phyloP scores from a whole-genome alignment of 2,797 vertebrate genomes.

The Tympanoctomys barrerae region DNA sequence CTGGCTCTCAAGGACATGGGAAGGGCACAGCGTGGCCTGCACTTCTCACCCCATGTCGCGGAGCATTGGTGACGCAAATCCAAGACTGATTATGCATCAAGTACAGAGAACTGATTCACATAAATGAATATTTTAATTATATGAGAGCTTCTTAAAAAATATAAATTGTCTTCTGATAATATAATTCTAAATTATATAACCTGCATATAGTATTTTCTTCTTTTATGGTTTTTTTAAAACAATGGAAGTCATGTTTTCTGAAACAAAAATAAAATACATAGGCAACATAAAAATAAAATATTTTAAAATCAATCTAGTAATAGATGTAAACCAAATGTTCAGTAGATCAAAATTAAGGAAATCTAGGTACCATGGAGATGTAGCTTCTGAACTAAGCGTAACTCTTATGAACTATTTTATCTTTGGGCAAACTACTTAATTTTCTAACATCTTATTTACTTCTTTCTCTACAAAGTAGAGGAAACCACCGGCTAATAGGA shows the following conservation, averaged over 20 bases:
- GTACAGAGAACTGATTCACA: background rate
- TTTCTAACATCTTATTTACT: background rate
- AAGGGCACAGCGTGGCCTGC: background rate
- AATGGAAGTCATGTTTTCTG: background rate
- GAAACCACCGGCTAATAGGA: background rate
- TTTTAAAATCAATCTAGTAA: slow-evolving; percentile 10
- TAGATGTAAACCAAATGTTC: background rate
- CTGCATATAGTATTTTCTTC: background rate
- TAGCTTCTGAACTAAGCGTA: background rate
- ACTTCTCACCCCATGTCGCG: background rate
- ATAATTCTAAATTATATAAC: slow-evolving; percentile 10
- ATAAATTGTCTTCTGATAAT: background rate
- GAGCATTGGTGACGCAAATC: background rate
- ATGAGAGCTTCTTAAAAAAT: background rate
- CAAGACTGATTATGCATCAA: background rate
- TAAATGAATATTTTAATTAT: background rate
- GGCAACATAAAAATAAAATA: background rate
- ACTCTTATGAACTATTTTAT: slow-evolving; percentile 20
- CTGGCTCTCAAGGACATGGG: background rate
- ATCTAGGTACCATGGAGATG: background rate
- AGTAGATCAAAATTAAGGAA: slow-evolving; percentile 3
- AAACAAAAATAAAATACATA: slow-evolving; percentile 16
- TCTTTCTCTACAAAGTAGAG: background rate
- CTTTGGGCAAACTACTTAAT: background rate
- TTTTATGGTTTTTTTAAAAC: background rate